Percentiles rank a stretch among this genome's conserved stretches.
phyloP scores from a whole-genome alignment of 1,140 invertebrate genomes.

The Lordiphosa clarofinis region DNA sequence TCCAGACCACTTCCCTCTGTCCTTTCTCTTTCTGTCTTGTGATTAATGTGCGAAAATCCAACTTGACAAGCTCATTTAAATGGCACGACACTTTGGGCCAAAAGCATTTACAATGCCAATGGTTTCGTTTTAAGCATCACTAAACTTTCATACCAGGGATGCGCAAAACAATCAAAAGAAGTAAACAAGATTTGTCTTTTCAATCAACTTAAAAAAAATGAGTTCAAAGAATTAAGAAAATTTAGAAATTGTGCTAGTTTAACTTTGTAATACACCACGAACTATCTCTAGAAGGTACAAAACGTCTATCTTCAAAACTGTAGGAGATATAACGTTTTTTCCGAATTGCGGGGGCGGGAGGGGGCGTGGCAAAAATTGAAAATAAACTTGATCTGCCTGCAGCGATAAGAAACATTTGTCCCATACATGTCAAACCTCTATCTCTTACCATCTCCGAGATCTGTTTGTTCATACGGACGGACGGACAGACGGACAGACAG shows the following conservation, averaged over 20 bases:
- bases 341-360: too few species aligned
- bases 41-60: constrained; percentile 74
- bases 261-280: too few species aligned
- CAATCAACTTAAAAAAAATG: constrained; percentile 35
- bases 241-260: not conserved
- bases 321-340: too few species aligned
- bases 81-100: constrained; percentile 50
- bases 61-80: constrained; percentile 76
- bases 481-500: too few species aligned
- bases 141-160: constrained; percentile 7
- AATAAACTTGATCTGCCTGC: too few species aligned
- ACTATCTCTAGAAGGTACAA: too few species aligned
- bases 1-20: not conserved
- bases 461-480: too few species aligned
- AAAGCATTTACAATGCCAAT: constrained; percentile 55
- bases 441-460: too few species aligned
- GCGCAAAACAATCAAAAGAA: constrained; percentile 9
- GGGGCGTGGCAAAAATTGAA: too few species aligned
- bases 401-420: too few species aligned
- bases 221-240: not conserved
- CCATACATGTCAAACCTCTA: too few species aligned
- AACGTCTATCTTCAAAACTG: too few species aligned
- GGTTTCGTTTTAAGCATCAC: constrained; percentile 47
- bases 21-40: constrained; percentile 21
- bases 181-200: constrained; percentile 30